Evolutionary conservation across 2,888 invertebrate genomes (phyloP).

Genomic region (Eupithecia subumbrata): DNA sequence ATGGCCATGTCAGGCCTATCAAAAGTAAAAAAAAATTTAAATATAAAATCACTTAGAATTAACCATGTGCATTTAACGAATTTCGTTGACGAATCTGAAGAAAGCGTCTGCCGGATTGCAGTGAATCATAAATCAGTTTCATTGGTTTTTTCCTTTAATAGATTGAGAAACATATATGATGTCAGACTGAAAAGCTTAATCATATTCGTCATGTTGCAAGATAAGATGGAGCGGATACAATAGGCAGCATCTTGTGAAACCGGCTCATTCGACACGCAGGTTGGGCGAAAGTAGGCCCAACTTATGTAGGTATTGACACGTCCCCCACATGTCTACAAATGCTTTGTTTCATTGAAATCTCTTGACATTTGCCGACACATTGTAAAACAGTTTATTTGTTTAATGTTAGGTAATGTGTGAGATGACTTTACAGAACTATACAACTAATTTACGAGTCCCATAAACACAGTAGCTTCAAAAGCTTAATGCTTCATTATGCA

Average conservation of each 20-base stretch:
- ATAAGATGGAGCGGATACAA: constrained; percentile 79
- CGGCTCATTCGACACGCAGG: constrained; percentile 74
- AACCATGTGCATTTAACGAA: neutral
- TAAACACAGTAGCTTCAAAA: constrained; percentile 35
- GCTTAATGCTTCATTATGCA: constrained; percentile 40
- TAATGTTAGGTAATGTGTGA: constrained; percentile 28
- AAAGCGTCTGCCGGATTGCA: neutral
- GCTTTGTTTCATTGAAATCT: constrained; percentile 69
- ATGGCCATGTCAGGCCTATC: neutral
- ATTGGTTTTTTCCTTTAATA: constrained; percentile 33
- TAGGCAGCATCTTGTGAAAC: constrained; percentile 76
- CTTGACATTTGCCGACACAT: constrained; percentile 61
- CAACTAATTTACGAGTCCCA: constrained; percentile 16
- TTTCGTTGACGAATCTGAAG: neutral
- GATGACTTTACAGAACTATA: constrained; percentile 17
- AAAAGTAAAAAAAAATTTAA: neutral
- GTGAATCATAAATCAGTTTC: constrained; percentile 11
- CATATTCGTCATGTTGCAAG: constrained; percentile 79
- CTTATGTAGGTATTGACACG: constrained; percentile 65
- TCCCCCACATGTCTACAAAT: constrained; percentile 61
- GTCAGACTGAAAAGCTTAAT: constrained; percentile 77
- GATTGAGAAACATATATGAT: constrained; percentile 62
- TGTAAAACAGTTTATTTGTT: constrained; percentile 50
- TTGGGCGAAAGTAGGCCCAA: constrained; percentile 78
- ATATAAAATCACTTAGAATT: neutral